Conservation (phyloP, 2,113 vertebrate genomes). For the Butorides virescens region DNA sequence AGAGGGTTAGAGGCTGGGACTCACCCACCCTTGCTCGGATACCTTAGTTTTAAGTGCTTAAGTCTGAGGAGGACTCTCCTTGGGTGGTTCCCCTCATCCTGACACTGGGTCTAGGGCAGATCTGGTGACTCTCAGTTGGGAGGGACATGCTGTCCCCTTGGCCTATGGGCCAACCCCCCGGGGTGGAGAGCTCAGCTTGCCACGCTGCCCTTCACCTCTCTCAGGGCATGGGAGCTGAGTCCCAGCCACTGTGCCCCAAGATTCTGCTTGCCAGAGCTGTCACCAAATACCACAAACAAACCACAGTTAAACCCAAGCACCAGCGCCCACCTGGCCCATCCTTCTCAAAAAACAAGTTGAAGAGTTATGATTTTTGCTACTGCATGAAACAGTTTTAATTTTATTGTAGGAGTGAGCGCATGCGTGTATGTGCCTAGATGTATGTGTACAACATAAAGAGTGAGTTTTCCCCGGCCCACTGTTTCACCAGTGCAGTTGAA, state of each 20-base stretch:
- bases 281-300: not conserved
- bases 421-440: no score
- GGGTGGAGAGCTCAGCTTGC: not conserved
- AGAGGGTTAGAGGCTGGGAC: not conserved
- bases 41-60: not conserved
- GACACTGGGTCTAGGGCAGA: not conserved
- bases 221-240: not conserved
- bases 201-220: not conserved
- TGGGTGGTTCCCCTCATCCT: not conserved
- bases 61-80: not conserved
- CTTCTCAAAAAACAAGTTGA: not conserved
- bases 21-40: not conserved
- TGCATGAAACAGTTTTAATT: rapidly evolving
- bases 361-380: not conserved
- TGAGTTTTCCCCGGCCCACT: not conserved
- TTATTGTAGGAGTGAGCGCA: not conserved
- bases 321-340: not conserved
- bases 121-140: not conserved
- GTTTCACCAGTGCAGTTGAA: not conserved
- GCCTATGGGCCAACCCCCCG: rapidly evolving
- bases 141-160: not conserved
- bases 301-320: not conserved
- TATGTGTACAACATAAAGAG: not conserved
- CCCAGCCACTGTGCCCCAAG: rapidly evolving
- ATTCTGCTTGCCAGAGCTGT: not conserved